Conservation (phyloP, 1,140 invertebrate genomes). For the Brachionus sp. region DNA sequence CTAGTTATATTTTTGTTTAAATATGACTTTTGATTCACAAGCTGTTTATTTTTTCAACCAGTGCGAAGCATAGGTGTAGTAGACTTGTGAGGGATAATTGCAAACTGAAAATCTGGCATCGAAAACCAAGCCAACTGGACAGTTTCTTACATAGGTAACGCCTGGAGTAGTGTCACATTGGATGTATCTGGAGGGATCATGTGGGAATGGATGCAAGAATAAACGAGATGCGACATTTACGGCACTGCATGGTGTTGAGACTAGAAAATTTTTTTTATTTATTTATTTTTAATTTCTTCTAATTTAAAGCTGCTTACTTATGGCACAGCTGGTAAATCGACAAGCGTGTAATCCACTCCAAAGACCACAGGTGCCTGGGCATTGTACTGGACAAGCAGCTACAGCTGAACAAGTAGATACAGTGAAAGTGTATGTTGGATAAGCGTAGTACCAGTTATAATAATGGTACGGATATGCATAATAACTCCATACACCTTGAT, state of each 20-base stretch:
- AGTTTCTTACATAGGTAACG: conserved; percentile 9
- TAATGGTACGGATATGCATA: conserved; percentile 30
- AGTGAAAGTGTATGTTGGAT: conserved; percentile 22
- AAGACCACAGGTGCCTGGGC: conserved; percentile 30
- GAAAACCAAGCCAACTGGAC: conserved; percentile 34
- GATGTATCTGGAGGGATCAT: conserved; percentile 37
- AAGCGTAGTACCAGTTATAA: conserved; percentile 36
- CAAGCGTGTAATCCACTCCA: conserved; percentile 44
- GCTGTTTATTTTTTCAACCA: conserved; percentile 31
- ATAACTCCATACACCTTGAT: conserved; percentile 4
- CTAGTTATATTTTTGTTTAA: background rate
- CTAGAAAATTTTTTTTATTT: background rate
- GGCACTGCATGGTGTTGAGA: background rate
- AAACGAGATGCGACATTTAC: background rate
- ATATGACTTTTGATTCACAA: background rate
- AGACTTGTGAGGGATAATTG: conserved; percentile 25
- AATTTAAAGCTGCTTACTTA: background rate
- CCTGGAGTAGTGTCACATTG: conserved; percentile 45
- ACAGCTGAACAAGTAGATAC: background rate
- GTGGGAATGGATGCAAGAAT: conserved; percentile 25
- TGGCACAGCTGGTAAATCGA: background rate
- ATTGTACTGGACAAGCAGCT: conserved; percentile 18
- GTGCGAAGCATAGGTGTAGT: conserved; percentile 28
- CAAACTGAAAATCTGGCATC: conserved; percentile 31
- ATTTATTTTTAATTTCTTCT: background rate